phyloP scores from a whole-genome alignment of 1,140 invertebrate species.

The Lepidurus apus region DNA sequence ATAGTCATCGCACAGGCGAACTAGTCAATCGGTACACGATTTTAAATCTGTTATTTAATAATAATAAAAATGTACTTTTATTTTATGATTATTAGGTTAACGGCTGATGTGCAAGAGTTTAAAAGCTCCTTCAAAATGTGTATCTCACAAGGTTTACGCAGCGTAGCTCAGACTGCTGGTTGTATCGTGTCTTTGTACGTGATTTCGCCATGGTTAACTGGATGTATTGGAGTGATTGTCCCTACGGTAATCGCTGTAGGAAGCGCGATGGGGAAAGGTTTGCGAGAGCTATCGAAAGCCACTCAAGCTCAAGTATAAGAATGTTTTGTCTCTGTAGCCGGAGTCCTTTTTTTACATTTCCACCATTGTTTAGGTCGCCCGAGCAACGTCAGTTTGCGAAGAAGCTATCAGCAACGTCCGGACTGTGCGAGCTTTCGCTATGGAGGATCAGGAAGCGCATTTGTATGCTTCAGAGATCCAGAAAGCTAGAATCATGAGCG shows the following conservation, averaged over 20 bases:
- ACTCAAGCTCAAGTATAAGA: conserved; percentile 67
- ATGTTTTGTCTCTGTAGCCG: neutral
- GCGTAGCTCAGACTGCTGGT: conserved; percentile 69
- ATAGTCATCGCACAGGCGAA: conserved; percentile 82
- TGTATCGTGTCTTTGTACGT: conserved; percentile 69
- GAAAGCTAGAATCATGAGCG: conserved; percentile 62
- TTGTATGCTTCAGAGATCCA: conserved; percentile 70
- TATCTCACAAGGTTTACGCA: conserved; percentile 81
- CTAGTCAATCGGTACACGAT: conserved; percentile 67
- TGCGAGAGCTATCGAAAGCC: conserved; percentile 64
- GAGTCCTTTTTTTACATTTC: conserved; percentile 27
- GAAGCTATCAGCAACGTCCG: conserved; percentile 88
- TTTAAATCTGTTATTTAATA: conserved; percentile 16
- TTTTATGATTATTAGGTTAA: conserved; percentile 57
- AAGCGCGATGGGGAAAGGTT: conserved; percentile 62
- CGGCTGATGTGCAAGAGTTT: conserved; percentile 91
- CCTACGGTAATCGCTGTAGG: conserved; percentile 73
- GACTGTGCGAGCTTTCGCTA: conserved; percentile 85
- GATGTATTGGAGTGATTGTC: conserved; percentile 70
- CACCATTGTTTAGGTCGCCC: conserved; percentile 58
- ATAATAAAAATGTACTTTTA: conserved; percentile 23
- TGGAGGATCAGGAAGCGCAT: conserved; percentile 75
- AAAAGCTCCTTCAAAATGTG: conserved; percentile 91
- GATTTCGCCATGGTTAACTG: conserved; percentile 83
- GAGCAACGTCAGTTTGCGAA: conserved; percentile 78